Conservation (phyloP, 1,140 invertebrate genomes). For the Tyrophagus putrescentiae region DNA sequence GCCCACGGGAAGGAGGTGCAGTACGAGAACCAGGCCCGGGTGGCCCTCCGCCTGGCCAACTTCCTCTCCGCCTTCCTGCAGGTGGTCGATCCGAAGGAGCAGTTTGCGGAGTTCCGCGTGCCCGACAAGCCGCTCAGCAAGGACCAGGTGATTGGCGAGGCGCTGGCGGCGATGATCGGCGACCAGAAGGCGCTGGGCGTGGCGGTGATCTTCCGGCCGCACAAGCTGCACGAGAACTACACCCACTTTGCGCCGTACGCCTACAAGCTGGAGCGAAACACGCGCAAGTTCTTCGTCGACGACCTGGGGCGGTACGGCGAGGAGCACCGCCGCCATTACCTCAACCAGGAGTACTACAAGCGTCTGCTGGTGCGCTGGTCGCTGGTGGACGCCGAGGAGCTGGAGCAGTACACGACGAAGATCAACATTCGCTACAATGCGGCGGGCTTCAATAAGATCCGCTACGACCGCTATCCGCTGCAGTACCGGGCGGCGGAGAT, state of each 20-base stretch:
- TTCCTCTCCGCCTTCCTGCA: constrained; percentile 42
- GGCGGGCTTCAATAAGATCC: constrained; percentile 58
- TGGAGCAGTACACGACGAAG: constrained; percentile 83
- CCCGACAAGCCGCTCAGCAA: constrained; percentile 72
- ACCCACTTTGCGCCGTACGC: constrained; percentile 87
- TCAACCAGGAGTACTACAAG: constrained; percentile 68
- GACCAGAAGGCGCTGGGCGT: constrained; percentile 77
- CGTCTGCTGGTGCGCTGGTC: constrained; percentile 80
- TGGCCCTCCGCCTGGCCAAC: constrained; percentile 81
- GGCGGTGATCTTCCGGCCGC: constrained; percentile 83
- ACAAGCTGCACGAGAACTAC: constrained; percentile 71
- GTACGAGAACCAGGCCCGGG: constrained; percentile 85
- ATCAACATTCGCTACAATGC: constrained; percentile 79
- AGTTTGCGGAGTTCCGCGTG: constrained; percentile 71
- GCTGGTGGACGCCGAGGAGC: constrained; percentile 64
- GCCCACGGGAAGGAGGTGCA: constrained; percentile 67
- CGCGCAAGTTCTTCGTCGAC: constrained; percentile 67
- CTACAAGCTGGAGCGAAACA: constrained; percentile 66
- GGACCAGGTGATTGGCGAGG: constrained; percentile 87
- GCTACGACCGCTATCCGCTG: constrained; percentile 77
- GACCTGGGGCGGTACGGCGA: constrained; percentile 51
- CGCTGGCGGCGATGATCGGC: constrained; percentile 70
- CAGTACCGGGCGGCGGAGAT: constrained; percentile 66
- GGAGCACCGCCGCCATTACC: constrained; percentile 36
- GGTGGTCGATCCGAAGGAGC: constrained; percentile 78